Evolutionary conservation across 2,888 invertebrate species (phyloP).

Genomic region (Busseola fusca): DNA sequence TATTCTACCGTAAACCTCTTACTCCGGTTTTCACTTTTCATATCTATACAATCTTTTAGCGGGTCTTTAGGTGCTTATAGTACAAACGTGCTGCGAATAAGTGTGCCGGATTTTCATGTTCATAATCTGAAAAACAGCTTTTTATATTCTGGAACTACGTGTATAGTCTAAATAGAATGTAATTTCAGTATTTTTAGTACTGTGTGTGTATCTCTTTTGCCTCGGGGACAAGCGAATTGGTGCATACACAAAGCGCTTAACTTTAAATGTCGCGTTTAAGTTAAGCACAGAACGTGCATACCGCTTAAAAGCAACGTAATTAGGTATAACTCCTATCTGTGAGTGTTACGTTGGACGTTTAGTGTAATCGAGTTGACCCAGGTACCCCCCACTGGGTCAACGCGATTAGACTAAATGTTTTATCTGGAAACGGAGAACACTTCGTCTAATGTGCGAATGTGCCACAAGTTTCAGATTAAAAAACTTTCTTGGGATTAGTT

Average conservation of each 20-base stretch:
- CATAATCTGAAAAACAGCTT: neutral
- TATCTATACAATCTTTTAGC: slow-evolving; percentile 32
- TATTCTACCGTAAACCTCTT: slow-evolving; percentile 10
- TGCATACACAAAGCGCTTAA: slow-evolving; percentile 12
- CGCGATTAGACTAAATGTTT: slow-evolving; percentile 12
- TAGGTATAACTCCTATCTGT: slow-evolving; percentile 28
- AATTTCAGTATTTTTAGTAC: neutral
- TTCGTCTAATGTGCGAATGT: slow-evolving; percentile 28
- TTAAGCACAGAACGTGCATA: slow-evolving; percentile 24
- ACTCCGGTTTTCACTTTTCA: slow-evolving; percentile 11
- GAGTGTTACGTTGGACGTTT: slow-evolving; percentile 29
- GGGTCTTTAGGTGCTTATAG: slow-evolving; percentile 1
- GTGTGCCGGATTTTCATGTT: slow-evolving; percentile 12
- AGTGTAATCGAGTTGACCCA: slow-evolving; percentile 40
- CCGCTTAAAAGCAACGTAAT: slow-evolving; percentile 23
- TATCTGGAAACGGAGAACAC: slow-evolving; percentile 35
- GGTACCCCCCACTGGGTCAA: no score
- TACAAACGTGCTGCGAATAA: slow-evolving; percentile 33
- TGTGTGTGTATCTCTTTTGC: neutral
- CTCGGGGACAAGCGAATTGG: neutral
- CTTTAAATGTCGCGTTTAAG: slow-evolving; percentile 25
- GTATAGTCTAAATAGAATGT: neutral
- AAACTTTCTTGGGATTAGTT: slow-evolving; percentile 59
- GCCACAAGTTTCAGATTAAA: slow-evolving; percentile 60
- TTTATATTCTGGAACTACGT: neutral